Conservation (phyloP, 1,140 invertebrate species). For the Pentalonia nigronervosa region DNA sequence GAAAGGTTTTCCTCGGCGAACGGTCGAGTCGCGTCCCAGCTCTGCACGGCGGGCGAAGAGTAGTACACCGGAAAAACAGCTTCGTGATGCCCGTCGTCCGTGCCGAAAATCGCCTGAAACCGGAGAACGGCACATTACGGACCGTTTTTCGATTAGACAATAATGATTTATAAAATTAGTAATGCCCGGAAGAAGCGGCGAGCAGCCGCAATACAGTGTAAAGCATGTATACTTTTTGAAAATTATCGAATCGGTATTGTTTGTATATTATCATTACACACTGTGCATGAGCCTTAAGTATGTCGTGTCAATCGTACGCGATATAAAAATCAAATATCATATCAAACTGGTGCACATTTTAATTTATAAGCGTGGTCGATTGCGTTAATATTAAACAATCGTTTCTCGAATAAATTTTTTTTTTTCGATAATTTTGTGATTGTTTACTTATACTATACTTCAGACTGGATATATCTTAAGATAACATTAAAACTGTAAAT, state of each 20-base stretch:
- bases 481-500: neutral
- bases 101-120: constrained; percentile 21
- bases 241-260: neutral
- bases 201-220: neutral
- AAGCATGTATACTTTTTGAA: too few species aligned
- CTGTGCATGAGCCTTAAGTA: neutral
- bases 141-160: neutral
- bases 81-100: constrained; percentile 17
- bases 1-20: constrained; percentile 67
- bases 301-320: neutral
- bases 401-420: neutral
- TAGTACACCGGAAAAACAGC: constrained; percentile 65
- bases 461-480: neutral
- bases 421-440: neutral
- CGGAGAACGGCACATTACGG: neutral
- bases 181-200: neutral
- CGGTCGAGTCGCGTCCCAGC: constrained; percentile 67
- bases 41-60: constrained; percentile 68
- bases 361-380: too few species aligned
- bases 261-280: neutral
- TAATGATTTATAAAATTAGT: neutral
- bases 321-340: neutral
- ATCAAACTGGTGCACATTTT: neutral
- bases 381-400: neutral
- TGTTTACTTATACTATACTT: neutral